Evolutionary conservation across 1,140 invertebrate genomes (phyloP).

Genomic region (Alviniconcha marisindica): DNA sequence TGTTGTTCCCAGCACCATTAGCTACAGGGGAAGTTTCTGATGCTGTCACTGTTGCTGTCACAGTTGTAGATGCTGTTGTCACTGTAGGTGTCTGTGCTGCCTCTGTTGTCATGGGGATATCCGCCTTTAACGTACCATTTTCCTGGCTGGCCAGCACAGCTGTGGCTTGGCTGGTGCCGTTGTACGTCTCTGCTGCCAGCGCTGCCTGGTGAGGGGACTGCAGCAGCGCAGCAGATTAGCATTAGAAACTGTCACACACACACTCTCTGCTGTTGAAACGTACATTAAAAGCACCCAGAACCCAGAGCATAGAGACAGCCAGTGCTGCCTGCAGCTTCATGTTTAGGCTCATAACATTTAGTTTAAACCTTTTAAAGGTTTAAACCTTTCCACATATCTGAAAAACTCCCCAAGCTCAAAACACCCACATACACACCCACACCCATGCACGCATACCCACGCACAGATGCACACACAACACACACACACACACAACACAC

Average conservation of each 20-base stretch:
- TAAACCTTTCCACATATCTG: no score
- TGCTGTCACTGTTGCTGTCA: background rate
- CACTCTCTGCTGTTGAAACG: background rate
- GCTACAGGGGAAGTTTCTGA: background rate
- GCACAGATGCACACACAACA: background rate
- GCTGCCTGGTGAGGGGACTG: conserved; percentile 34
- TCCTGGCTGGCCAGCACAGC: background rate
- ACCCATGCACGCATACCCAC: background rate
- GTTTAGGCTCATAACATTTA: no score
- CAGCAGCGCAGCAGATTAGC: no score
- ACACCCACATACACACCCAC: background rate
- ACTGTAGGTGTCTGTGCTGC: conserved; percentile 3
- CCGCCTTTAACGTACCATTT: conserved; percentile 11
- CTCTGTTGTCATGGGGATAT: background rate
- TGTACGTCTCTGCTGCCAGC: conserved; percentile 16
- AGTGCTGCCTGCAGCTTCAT: no score
- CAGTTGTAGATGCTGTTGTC: background rate
- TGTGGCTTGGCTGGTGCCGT: background rate
- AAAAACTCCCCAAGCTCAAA: no score
- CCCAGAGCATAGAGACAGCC: no score
- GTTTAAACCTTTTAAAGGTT: no score
- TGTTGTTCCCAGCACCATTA: background rate
- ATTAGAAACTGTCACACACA: no score
- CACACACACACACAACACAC: no score
- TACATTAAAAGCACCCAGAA: no score